These are phyloP conservation scores for Myzus persicae DNA, from an alignment of 1,140 invertebrate genomes.

Conservation along the genomic window DNA sequence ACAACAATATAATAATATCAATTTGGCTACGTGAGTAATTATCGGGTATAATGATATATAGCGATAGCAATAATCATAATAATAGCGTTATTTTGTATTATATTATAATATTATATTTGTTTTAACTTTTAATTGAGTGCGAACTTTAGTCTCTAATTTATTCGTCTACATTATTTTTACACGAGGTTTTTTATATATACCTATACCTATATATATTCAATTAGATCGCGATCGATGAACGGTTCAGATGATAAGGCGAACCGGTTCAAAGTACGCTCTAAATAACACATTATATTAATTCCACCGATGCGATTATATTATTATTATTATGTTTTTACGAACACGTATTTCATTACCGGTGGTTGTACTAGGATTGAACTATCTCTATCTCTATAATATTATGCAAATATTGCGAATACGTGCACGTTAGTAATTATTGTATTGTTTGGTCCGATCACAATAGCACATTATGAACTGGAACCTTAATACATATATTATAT, in stretches of 20 bases:
- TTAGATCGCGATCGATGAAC: conserved; percentile 28
- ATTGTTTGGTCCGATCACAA: background rate
- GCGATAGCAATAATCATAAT: too few species aligned
- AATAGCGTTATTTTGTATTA: background rate
- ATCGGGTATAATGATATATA: background rate
- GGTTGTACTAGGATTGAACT: background rate
- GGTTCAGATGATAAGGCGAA: background rate
- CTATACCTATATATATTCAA: background rate
- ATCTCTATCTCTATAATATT: background rate
- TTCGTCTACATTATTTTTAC: conserved; percentile 30
- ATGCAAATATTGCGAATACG: background rate
- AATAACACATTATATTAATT: conserved; percentile 1
- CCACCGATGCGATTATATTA: background rate
- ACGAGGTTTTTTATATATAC: background rate
- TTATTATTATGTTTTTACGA: background rate
- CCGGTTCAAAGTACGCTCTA: background rate
- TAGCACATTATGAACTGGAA: background rate
- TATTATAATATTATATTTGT: background rate
- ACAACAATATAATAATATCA: background rate
- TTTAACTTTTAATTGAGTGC: background rate
- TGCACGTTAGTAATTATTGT: background rate
- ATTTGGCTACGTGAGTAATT: conserved; percentile 16
- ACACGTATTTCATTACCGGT: background rate
- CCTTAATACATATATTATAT: too few species aligned
- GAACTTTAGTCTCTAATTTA: conserved; percentile 31